Evolutionary conservation across 2,113 vertebrate species (phyloP).

Genomic region (Aegotheles bennettii): DNA sequence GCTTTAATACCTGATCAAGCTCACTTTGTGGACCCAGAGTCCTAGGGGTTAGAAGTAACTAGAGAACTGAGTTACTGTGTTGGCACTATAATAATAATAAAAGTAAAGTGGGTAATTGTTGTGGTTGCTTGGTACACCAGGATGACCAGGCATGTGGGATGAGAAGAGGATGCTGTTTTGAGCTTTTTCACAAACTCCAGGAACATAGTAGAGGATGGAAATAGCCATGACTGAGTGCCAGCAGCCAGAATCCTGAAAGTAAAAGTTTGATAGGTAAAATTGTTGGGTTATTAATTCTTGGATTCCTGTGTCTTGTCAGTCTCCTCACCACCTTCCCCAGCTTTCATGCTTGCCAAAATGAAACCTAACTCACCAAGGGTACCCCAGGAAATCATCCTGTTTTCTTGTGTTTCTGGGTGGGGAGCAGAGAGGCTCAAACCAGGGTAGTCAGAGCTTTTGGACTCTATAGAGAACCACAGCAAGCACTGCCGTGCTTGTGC

Average conservation of each 20-base stretch:
- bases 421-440: background rate
- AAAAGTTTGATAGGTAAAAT: background rate
- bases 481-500: background rate
- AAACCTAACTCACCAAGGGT: background rate
- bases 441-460: background rate
- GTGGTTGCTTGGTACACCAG: rapidly evolving
- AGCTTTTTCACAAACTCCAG: background rate
- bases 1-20: background rate
- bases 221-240: background rate
- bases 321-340: background rate
- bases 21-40: background rate
- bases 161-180: background rate
- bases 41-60: background rate
- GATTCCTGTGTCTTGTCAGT: background rate
- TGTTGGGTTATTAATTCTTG: background rate
- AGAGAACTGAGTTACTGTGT: background rate
- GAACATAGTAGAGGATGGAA: background rate
- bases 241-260: background rate
- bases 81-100: background rate
- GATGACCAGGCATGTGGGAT: background rate
- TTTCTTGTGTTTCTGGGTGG: background rate
- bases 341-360: background rate
- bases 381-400: background rate
- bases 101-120: background rate
- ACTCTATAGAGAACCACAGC: background rate